Evolutionary conservation across 2,797 vertebrate genomes (phyloP), one percentile per base, ranked within the genome.

Genomic region (Myiothlypis coronata): DNA sequence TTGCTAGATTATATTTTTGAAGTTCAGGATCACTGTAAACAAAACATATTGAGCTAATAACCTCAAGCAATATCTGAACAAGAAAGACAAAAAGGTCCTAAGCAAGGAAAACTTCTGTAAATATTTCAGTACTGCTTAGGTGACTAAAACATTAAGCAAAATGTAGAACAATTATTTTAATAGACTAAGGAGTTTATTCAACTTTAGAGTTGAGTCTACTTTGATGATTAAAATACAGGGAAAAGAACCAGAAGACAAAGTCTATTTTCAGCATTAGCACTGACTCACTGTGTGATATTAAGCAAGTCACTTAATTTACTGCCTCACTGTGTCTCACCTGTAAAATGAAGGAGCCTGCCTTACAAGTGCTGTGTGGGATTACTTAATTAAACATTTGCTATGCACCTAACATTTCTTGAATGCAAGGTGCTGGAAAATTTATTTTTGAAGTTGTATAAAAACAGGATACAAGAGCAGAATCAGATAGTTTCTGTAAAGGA

Each of bases 221-320:
- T 55, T 72, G 57, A 85, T 79, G 69, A 94, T 65, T 92, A 94
- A 92, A 96, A 89, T 65, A 72, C 34, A 63, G 44, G 49, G 59
- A 59, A 84, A 83, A 70, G 37, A 94, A 92, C 6, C 63, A 92
- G 80, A 86, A 90, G 67, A 57, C 56, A 69, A 81, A 75, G 56
- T 84, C 84, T 94, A 93, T 91, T 95, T 95, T 91, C 67, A 92
- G 89, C 9, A 2, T 81, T 93, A 88, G 65, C 92, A 94, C 69
- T 96, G 87, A 94, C 91, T 97, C 94, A 96, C 17, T 35, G 43
- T 92, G 61, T 92, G 91, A 91, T 94, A 78, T 87, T 94, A 87
- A 89, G 52, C 50, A 91, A 78, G 65, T 77, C 63, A 64, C 52
- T 93, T 89, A 79, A 88, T 79, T 94, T 92, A 87, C 84, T 92